phyloP scores from a whole-genome alignment of 64 coral and sea anemone genomes.

The Actinia equina region DNA sequence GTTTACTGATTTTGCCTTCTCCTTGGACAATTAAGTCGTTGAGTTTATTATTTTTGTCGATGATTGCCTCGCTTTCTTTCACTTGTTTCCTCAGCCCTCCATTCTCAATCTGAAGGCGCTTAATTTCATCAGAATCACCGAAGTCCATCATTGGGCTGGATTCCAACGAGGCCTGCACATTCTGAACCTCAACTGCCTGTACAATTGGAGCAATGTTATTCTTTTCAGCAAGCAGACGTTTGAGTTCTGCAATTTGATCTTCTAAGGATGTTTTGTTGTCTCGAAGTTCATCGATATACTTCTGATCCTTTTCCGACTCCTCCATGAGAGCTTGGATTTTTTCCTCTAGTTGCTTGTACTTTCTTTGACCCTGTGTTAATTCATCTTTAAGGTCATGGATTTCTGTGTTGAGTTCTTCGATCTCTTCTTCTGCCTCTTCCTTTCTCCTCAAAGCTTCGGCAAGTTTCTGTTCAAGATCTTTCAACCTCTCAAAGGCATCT shows the following conservation, averaged over 20 bases:
- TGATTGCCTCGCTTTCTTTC: conserved; percentile 40
- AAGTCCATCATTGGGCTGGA: conserved; percentile 67
- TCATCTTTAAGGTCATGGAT: conserved; percentile 48
- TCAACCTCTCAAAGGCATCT: conserved; percentile 43
- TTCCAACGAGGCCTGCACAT: conserved; percentile 30
- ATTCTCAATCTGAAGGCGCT: conserved; percentile 60
- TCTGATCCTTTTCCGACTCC: conserved; percentile 59
- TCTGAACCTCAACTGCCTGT: conserved; percentile 37
- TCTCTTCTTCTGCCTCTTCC: conserved; percentile 52
- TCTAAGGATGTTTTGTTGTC: conserved; percentile 51
- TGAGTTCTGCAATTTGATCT: conserved; percentile 56
- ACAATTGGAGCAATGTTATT: conserved; percentile 48
- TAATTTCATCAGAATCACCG: conserved; percentile 68
- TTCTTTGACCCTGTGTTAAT: conserved; percentile 17
- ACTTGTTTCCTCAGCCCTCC: conserved; percentile 44
- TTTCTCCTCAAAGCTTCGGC: conserved; percentile 30
- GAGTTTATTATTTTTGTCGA: conserved; percentile 58
- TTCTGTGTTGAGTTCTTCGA: conserved; percentile 46
- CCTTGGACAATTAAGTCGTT: conserved; percentile 53
- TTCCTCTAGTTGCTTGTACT: conserved; percentile 54
- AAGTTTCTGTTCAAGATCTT: conserved; percentile 58
- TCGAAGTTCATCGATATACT: conserved; percentile 62
- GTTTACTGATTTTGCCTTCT: conserved; percentile 56
- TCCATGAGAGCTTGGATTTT: conserved; percentile 62
- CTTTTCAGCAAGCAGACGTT: conserved; percentile 53